A percentile compares a stretch with the other conserved stretches of the same genome.
These are phyloP conservation scores for Clivina fossor DNA, from an alignment of 2,888 invertebrate species.

Conservation along the genomic window DNA sequence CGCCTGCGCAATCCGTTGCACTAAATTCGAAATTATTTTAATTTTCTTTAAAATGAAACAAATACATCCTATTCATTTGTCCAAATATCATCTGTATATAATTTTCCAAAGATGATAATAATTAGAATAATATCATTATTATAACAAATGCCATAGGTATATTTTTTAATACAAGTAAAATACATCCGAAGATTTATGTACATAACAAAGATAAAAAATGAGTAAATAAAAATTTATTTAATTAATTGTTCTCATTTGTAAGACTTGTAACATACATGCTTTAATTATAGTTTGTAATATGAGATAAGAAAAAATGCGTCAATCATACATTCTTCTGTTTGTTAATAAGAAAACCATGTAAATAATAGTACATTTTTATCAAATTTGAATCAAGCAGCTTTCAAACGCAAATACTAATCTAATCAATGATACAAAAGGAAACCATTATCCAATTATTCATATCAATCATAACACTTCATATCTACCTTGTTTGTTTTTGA, in stretches of 20 bases:
- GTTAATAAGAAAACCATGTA: slow-evolving; percentile 14
- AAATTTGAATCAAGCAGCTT: too few relatives aligned
- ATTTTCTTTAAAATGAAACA: not conserved
- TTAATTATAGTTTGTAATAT: slow-evolving; percentile 7
- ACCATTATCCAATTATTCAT: too few relatives aligned
- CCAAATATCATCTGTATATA: not conserved
- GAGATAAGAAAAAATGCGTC: slow-evolving; percentile 4
- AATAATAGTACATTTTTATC: slow-evolving; percentile 18
- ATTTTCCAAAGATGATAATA: slow-evolving; percentile 1
- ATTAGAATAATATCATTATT: not conserved
- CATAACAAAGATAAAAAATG: slow-evolving; percentile 9
- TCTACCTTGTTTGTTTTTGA: too few relatives aligned
- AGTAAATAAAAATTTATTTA: slow-evolving; percentile 22
- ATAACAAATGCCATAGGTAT: not conserved
- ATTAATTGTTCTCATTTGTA: slow-evolving; percentile 22
- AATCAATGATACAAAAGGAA: too few relatives aligned
- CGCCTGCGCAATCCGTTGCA: slow-evolving; percentile 21
- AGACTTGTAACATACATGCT: not conserved
- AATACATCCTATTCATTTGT: not conserved
- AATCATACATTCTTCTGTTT: slow-evolving; percentile 11
- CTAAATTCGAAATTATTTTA: slow-evolving; percentile 17
- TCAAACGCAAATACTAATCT: too few relatives aligned
- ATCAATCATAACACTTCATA: too few relatives aligned
- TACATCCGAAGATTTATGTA: not conserved
- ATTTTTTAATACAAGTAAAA: not conserved